Percentiles rank a stretch among this genome's conserved stretches.
Evolutionary conservation across 2,113 vertebrate species (phyloP).

Genomic region (Pterophyllum scalare): DNA sequence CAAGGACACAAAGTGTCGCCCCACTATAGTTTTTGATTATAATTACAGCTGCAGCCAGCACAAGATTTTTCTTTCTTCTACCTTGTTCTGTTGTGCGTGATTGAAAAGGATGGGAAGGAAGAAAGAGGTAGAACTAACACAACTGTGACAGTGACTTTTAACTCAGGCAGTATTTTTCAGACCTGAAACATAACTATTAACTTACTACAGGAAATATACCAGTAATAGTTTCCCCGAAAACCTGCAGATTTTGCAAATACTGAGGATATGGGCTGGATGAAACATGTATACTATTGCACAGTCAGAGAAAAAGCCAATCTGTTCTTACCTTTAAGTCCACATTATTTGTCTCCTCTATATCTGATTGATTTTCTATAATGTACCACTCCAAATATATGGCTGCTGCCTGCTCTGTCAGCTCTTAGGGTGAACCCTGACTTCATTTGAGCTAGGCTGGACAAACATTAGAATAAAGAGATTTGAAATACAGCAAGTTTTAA

Average conservation of each 20-base stretch:
- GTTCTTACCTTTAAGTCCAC: conserved; percentile 32
- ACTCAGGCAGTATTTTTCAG: background rate
- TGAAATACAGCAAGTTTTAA: conserved; percentile 34
- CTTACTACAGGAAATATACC: background rate
- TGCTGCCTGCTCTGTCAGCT: conserved; percentile 61
- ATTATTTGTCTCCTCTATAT: conserved; percentile 57
- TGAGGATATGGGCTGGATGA: background rate
- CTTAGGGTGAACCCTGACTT: conserved; percentile 56
- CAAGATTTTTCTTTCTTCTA: background rate
- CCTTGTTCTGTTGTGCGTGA: conserved; percentile 28
- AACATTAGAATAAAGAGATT: conserved; percentile 36
- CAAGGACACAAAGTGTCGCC: conserved; percentile 17
- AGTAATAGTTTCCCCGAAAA: background rate
- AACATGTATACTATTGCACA: background rate
- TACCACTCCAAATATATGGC: conserved; percentile 38
- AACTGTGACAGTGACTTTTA: background rate
- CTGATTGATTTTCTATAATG: conserved; percentile 65
- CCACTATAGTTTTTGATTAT: conserved; percentile 42
- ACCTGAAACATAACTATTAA: background rate
- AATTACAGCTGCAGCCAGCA: conserved; percentile 52
- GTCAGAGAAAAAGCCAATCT: conserved; percentile 23
- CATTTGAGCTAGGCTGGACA: conserved; percentile 43
- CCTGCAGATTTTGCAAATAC: background rate
- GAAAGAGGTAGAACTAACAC: background rate
- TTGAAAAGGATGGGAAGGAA: conserved; percentile 14